Evolutionary conservation across 2,888 invertebrate genomes (phyloP).

Genomic region (Sinotaia quadrata): DNA sequence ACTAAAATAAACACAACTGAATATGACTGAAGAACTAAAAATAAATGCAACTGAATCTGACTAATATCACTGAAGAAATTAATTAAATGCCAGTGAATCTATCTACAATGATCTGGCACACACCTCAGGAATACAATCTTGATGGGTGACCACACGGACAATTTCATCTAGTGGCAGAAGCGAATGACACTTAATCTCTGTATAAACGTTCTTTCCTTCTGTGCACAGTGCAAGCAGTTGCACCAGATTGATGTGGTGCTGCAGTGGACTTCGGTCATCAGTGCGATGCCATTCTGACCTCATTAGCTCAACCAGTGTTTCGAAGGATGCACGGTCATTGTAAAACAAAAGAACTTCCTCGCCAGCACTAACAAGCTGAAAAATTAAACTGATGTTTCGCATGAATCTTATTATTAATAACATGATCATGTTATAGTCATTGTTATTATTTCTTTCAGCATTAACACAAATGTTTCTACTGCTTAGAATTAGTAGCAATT

Average conservation of each 20-base stretch:
- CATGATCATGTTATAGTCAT: no score
- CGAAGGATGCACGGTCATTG: conserved; percentile 95
- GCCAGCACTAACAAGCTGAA: conserved; percentile 90
- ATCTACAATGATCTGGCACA: conserved; percentile 33
- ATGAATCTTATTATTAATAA: no score
- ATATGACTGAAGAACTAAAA: no score
- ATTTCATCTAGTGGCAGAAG: conserved; percentile 97
- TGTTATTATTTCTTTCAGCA: no score
- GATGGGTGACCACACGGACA: conserved; percentile 94
- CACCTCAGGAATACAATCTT: conserved; percentile 95
- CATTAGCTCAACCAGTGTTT: conserved; percentile 89
- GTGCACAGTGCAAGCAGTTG: conserved; percentile 90
- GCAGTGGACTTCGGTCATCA: conserved; percentile 85
- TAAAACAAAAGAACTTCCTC: conserved; percentile 98
- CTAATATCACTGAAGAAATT: not conserved
- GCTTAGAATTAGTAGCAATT: no score
- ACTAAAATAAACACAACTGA: no score
- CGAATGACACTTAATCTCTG: conserved; percentile 99
- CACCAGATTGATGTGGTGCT: conserved; percentile 96
- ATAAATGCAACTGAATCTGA: no score
- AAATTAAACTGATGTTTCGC: no score
- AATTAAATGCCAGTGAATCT: no score
- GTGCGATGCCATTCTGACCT: conserved; percentile 87
- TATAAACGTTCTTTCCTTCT: conserved; percentile 99
- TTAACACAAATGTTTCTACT: no score